These are phyloP conservation scores for Henricia sp. DNA, from an alignment of 53 echinoderm and acorn worm species.

Conservation along the genomic window DNA sequence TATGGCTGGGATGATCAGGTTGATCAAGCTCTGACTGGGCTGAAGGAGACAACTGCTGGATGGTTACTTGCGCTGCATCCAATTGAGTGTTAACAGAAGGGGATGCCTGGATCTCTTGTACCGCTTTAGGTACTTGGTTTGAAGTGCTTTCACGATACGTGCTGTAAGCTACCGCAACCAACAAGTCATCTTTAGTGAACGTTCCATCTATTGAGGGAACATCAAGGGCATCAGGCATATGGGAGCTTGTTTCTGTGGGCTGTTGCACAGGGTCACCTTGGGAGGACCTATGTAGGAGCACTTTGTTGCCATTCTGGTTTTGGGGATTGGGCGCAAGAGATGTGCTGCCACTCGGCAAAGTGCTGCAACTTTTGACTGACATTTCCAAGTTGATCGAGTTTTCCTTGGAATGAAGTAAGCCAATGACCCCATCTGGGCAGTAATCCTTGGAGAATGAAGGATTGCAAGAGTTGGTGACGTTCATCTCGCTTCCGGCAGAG, in stretches of 20 bases:
- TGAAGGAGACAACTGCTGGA: too few species aligned
- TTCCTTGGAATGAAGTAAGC: too few species aligned
- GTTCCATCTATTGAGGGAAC: conserved; percentile 1
- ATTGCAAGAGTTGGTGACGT: too few species aligned
- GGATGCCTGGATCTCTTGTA: background rate
- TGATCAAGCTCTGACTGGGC: too few species aligned
- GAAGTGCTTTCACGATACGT: background rate
- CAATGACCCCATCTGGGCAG: too few species aligned
- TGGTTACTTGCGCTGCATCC: too few species aligned
- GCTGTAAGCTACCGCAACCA: background rate
- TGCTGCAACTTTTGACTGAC: too few species aligned
- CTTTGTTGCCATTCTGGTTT: too few species aligned
- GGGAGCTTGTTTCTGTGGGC: background rate
- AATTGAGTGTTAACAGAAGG: background rate
- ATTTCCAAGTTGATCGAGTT: too few species aligned
- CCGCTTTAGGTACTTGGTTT: background rate
- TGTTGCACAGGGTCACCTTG: conserved; percentile 14
- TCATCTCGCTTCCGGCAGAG: background rate
- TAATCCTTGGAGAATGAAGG: too few species aligned
- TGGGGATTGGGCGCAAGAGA: too few species aligned
- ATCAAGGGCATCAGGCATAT: background rate
- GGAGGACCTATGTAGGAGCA: background rate
- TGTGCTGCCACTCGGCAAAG: background rate
- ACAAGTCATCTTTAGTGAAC: background rate
- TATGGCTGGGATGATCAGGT: too few species aligned